Base-by-base conservation (phyloP, 2,888 invertebrate species). In the Drosophila basisetae region DNA sequence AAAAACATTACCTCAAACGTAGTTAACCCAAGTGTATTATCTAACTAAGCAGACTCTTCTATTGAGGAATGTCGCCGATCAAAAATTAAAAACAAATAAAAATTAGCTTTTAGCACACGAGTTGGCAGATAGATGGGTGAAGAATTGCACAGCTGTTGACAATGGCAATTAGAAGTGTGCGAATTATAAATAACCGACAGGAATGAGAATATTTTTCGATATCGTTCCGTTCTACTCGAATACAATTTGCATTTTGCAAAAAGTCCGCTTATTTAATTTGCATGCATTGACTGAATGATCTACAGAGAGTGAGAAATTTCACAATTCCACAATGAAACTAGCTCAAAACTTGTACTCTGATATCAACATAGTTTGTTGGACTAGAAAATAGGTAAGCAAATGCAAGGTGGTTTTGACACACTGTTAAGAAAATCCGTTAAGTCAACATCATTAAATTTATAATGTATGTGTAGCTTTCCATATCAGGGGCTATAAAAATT, bases 161-260 rank as follows among this genome's bases (percentile, higher is more conserved):
- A 87, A 76, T 73, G 67, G 78, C 88, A 87, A 84, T 84, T 84
- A 87, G 84, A 84, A 72, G 74, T 69, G 56, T 52, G 81, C 63
- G 68, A 72, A 73, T 75, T 68, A 68, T 62, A 61, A 39, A 67
- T 28, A 52, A 54, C 50, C 52, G 53, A 60, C 37, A 31, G 58
- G 41, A 73, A 59, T 60, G 37, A 52, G 52, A 84, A 68, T 84
- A 75, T 66, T 80, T 76, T 64, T 80, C 67, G 56, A 25, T 25
- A 47, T 16, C 0, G 22, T 25, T 13, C 41, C 68, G 1, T 30
- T 7, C 47, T 41, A 52, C 30, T 69, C 43, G n/a, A n/a, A 22
- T 43, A 22, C 10, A 58, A 49, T 54, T 62, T 56, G 63, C 55
- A 53, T 66, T 43, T 11, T 11, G 22, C 11, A 68, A 55, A 39